phyloP scores from a whole-genome alignment of 1,140 invertebrate genomes.

The Acromyrmex charruanus region DNA sequence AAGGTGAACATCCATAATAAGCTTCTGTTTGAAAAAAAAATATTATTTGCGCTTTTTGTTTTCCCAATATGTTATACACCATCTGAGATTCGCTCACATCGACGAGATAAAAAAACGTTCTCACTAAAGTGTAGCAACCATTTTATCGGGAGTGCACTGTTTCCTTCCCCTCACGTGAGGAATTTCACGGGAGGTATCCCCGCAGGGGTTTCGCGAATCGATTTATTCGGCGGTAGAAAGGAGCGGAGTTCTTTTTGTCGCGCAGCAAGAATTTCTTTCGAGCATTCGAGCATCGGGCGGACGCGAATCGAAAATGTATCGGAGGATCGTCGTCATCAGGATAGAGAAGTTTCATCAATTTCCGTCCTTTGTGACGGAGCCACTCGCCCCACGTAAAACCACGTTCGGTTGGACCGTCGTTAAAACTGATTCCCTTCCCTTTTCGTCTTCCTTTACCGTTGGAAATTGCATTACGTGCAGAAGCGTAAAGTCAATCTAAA shows the following conservation, averaged over 20 bases:
- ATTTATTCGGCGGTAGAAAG: conserved; percentile 21
- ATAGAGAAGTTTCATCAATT: conserved; percentile 32
- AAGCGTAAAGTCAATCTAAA: conserved; percentile 30
- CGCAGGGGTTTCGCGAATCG: conserved; percentile 42
- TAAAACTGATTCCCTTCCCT: conserved; percentile 1
- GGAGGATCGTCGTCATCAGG: not conserved
- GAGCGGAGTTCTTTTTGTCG: conserved; percentile 44
- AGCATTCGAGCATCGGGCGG: not conserved
- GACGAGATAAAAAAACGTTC: not conserved
- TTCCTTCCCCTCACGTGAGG: not conserved
- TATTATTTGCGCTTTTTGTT: not conserved
- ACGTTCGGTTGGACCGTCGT: conserved; percentile 30
- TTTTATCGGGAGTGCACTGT: conserved; percentile 32
- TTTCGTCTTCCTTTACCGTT: conserved; percentile 8
- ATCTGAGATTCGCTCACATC: not conserved
- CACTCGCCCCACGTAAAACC: conserved; percentile 24
- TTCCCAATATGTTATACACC: not conserved
- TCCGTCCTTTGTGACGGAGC: conserved; percentile 27
- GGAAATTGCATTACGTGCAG: conserved; percentile 45
- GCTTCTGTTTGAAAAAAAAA: conserved; percentile 8
- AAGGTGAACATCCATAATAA: conserved; percentile 8
- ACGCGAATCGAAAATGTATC: conserved; percentile 51
- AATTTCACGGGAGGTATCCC: conserved; percentile 21
- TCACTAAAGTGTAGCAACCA: not conserved
- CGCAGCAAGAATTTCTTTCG: conserved; percentile 40